Evolutionary conservation across 1,140 invertebrate genomes (phyloP), one percentile per base, ranked within the genome.

Genomic region (Drosophila elegans): DNA sequence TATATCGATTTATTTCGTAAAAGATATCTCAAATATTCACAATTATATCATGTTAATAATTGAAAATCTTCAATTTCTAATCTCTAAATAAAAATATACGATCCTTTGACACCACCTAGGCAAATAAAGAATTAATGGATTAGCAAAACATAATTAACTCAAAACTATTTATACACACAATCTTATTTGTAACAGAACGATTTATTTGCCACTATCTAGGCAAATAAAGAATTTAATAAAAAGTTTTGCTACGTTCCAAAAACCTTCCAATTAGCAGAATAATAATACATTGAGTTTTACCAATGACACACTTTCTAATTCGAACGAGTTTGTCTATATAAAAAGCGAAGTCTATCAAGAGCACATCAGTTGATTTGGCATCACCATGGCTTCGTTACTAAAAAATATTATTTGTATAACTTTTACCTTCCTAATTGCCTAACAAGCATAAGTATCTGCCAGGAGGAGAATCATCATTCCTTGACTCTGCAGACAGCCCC

Each of bases 241-340:
- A 29, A 29, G 4, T 29, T 29, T 48, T 48, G 3, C 25, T 12
- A 21, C 3, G 16, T 44, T 16, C 6, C 6, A 13, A 16, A 44
- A 6, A 12, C 2, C 12, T 29, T 4, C 16, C 12, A 63, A 63
- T 63, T 63, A 63, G 60, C 60, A 27, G 42, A 55, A 3, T 44
- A 25, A 44, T 54, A 3, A 10, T 2, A 48, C 2, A 27, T 21
- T 2, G 12, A 48, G 4, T 27, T 27, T 36, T n/a, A n/a, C 27
- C 25, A 29, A 12, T 61, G 16, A 10, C 5, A 9, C 36, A 66
- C 62, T 66, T 66, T 66, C 62, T 12, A 66, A 39, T 46, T 25
- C 0, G 1, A 32, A 34, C n/a, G 2, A 56, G 12, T n/a, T 57
- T 3, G 12, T 10, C 32, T n/a, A 32, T 64, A 64, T 46, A 64